phyloP scores from a whole-genome alignment of 1,140 invertebrate species.

The Thereuonema tuberculata region DNA sequence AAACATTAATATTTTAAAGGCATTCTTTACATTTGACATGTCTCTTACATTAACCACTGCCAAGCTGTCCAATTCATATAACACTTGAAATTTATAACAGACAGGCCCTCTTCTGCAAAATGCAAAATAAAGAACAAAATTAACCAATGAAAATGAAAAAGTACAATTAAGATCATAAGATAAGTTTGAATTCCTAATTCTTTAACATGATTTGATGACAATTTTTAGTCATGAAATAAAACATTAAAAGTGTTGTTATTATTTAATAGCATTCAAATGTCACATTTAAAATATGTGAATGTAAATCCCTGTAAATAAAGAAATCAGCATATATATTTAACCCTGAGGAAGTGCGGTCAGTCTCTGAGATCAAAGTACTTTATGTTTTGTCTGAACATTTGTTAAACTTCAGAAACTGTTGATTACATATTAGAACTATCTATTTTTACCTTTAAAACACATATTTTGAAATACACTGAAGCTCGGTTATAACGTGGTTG shows the following conservation, averaged over 20 bases:
- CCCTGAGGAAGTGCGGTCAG: too few species aligned
- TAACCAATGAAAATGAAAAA: constrained; percentile 20
- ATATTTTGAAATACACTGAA: too few species aligned
- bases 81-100: constrained; percentile 73
- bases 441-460: too few species aligned
- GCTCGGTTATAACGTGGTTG: too few species aligned
- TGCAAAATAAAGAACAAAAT: constrained; percentile 10
- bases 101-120: constrained; percentile 53
- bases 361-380: too few species aligned
- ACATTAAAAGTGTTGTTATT: background rate
- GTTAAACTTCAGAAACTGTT: too few species aligned
- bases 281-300: too few species aligned
- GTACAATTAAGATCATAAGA: constrained; percentile 15
- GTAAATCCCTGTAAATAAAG: too few species aligned
- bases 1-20: constrained; percentile 87
- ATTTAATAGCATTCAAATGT: too few species aligned
- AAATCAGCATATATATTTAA: too few species aligned
- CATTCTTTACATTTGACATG: constrained; percentile 73
- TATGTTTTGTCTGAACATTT: too few species aligned
- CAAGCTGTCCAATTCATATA: constrained; percentile 80
- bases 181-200: background rate
- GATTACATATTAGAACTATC: too few species aligned
- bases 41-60: constrained; percentile 93
- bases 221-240: background rate
- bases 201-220: background rate